Base-by-base conservation (phyloP, 2,888 invertebrate species). In the Eilema sororculum region DNA sequence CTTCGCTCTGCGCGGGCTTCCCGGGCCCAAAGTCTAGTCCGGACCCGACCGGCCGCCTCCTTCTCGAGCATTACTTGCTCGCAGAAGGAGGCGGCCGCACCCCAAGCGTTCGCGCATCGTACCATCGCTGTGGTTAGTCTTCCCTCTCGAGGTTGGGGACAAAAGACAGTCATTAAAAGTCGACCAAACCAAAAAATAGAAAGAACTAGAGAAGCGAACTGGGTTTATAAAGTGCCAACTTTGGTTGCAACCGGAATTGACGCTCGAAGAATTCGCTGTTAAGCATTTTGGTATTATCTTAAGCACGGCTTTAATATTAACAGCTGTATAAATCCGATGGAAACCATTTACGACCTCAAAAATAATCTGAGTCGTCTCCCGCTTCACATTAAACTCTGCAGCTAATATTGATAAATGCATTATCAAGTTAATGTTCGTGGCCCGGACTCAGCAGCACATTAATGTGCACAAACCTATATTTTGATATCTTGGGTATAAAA, bases 381-480 rank as follows among this genome's bases (percentile, higher is more conserved):
- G 24, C 46, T 60, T 20, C 20, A 9, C 69, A 65, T 69, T 65
- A 69, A 69, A 61, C 65, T 56, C 30, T 65, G 75, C 37, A 59
- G 30, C 22, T 56, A 64, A 69, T 25, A 78, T 74, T 69, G 64
- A 76, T 78, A 70, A 69, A 63, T 73, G 59, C 74, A 58, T 28
- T 60, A 65, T 61, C 63, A 25, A 65, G 60, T 70, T 65, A 56
- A 71, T 69, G 61, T 66, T 57, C 67, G 13, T 37, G 65, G 3
- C 57, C 56, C 61, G 65, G 33, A 65, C 46, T 58, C 65, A 58
- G 72, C 61, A 70, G 61, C 60, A 71, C 73, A 74, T 75, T 78
- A 74, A 79, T 75, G 69, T 71, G 13, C 67, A 71, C 65, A 72
- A 69, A 73, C 74, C 73, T 75, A 79, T 81, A 72, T 78, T 77